These are phyloP conservation scores for Styela plicata DNA, from an alignment of 23 tunicate genomes.

Conservation along the genomic window DNA sequence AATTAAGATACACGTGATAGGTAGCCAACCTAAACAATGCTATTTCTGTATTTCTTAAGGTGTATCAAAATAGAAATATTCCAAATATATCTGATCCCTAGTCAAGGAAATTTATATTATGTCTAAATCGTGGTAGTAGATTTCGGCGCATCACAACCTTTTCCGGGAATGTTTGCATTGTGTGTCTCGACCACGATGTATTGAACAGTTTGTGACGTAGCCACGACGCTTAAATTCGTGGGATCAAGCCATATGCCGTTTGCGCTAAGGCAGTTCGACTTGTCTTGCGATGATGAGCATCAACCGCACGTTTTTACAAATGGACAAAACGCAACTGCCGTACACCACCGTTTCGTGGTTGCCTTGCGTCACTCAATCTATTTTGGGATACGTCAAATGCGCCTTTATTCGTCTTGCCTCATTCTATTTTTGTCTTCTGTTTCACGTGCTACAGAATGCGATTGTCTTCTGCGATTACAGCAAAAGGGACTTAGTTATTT, in stretches of 20 bases:
- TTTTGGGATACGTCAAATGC: slow-evolving; percentile 8
- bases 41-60: neutral
- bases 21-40: neutral
- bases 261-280: neutral
- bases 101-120: neutral
- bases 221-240: neutral
- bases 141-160: neutral
- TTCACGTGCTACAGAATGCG: slow-evolving; percentile 2
- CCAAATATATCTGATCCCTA: neutral
- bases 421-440: slow-evolving; percentile 11
- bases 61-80: neutral
- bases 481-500: neutral
- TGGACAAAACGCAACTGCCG: neutral
- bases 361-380: slow-evolving; percentile 7
- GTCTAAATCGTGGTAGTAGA: neutral
- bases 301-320: neutral
- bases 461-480: neutral
- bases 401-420: neutral
- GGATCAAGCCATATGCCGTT: slow-evolving; percentile 8
- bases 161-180: neutral
- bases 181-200: neutral
- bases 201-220: neutral
- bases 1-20: neutral
- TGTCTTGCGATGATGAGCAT: neutral
- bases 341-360: neutral